Evolutionary conservation across 2,888 invertebrate species (phyloP), one percentile per base, ranked within the genome.

Genomic region (Amaurobius ferox): DNA sequence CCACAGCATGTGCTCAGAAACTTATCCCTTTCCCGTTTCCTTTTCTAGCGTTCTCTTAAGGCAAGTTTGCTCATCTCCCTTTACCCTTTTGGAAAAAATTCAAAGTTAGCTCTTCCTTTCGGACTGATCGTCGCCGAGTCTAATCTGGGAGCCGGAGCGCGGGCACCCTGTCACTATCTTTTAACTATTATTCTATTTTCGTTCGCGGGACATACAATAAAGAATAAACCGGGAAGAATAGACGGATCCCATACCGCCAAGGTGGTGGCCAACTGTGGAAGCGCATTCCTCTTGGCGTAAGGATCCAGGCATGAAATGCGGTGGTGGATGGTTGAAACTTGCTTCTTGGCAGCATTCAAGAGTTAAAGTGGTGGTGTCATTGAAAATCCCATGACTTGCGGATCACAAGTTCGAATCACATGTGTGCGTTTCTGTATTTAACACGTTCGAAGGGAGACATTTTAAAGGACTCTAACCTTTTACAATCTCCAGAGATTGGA

Each of bases 61-160:
- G 16, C 2, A 44, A 44, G 2, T 2, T n/a, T 3, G 16, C 9
- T 55, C 23, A 23, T 55, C 55, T 55, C 55, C 55, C 23, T 55
- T 55, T 55, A 55, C 55, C 55, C 55, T 55, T 55, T 55, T 55
- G 55, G 55, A 55, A 55, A 55, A 55, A 55, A 55, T 6, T 55
- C 55, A 55, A 55, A 55, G 5, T 3, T 16, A 16, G 1, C 23
- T 55, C 23, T 55, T 55, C 55, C 55, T 55, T 55, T 23, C 23
- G 55, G 55, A 55, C 55, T 19, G 1, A 5, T 23, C 2, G 55
- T 23, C 55, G 23, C 55, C 55, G 55, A 3, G 23, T 55, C 55
- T 55, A 55, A 55, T 23, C 19, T 23, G 7, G 55, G 55, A 55
- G 23, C 23, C 19, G 5, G 5, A 23, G 55, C 55, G 55, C 23